These are phyloP conservation scores for Stomorhina lunata DNA, from an alignment of 2,888 invertebrate species.

Conservation along the genomic window DNA sequence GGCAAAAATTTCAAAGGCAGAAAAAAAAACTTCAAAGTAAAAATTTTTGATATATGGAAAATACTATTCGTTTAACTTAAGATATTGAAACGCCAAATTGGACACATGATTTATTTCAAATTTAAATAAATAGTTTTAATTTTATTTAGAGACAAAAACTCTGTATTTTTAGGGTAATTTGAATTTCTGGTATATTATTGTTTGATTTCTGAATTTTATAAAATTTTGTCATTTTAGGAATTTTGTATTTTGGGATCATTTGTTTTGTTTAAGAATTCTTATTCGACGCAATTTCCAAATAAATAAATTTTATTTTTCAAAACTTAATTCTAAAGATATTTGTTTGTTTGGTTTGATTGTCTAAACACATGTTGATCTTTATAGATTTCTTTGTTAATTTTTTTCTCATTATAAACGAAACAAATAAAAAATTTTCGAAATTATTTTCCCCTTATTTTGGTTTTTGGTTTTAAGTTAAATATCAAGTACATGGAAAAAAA, in stretches of 20 bases:
- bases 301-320: conserved; percentile 10
- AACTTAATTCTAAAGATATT: conserved; percentile 25
- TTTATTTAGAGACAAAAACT: too few relatives aligned
- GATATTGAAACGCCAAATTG: background rate
- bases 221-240: conserved; percentile 40
- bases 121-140: background rate
- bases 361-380: conserved; percentile 57
- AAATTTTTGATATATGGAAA: background rate
- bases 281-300: conserved; percentile 59
- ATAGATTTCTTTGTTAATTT: background rate
- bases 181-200: background rate
- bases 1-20: background rate
- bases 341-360: conserved; percentile 34
- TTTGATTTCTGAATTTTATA: background rate
- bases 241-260: conserved; percentile 20
- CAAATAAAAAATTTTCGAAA: background rate
- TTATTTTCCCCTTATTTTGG: conserved; percentile 17
- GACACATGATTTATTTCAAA: conserved; percentile 51
- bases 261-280: conserved; percentile 28
- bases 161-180: background rate
- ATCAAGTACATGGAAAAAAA: conserved; percentile 4
- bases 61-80: background rate
- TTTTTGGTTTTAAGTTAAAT: conserved; percentile 17
- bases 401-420: background rate
- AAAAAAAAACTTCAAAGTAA: conserved; percentile 18